phyloP scores from a whole-genome alignment of 2,888 invertebrate genomes.

The Epicampocera succincta region DNA sequence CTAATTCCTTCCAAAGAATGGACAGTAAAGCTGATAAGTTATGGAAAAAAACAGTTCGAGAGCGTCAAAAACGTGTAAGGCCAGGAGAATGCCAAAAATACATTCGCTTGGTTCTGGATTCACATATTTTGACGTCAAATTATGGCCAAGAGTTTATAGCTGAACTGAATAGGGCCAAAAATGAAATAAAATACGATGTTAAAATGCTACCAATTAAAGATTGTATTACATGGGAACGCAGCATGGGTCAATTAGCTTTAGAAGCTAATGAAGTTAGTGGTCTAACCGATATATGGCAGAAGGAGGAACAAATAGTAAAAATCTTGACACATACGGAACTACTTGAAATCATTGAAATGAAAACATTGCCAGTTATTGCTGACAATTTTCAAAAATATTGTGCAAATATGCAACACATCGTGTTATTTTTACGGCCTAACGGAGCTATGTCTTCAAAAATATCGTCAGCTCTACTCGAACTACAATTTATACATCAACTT shows the following conservation, averaged over 20 bases:
- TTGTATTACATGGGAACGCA: conserved; percentile 79
- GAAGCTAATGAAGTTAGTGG: conserved; percentile 41
- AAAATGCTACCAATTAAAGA: conserved; percentile 72
- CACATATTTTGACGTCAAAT: conserved; percentile 68
- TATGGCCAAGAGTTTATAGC: conserved; percentile 73
- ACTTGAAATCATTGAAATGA: conserved; percentile 70
- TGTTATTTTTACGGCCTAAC: conserved; percentile 73
- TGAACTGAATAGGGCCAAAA: conserved; percentile 70
- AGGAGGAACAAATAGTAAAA: conserved; percentile 75
- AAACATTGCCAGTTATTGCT: conserved; percentile 71
- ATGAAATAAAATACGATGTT: conserved; percentile 74
- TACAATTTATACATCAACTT: conserved; percentile 78
- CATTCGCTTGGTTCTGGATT: conserved; percentile 76
- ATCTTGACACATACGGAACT: conserved; percentile 74
- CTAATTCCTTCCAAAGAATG: no score
- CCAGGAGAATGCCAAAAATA: conserved; percentile 80
- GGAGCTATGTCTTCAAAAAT: conserved; percentile 40
- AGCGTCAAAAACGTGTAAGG: conserved; percentile 79
- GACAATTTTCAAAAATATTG: conserved; percentile 71
- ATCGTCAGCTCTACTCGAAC: conserved; percentile 74
- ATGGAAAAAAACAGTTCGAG: conserved; percentile 75
- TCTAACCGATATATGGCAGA: conserved; percentile 73
- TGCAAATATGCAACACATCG: conserved; percentile 72
- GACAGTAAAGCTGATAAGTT: conserved; percentile 76
- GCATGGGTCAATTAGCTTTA: conserved; percentile 76